Base-by-base conservation (phyloP, 2,113 vertebrate genomes). In the Todiramphus chloris region DNA sequence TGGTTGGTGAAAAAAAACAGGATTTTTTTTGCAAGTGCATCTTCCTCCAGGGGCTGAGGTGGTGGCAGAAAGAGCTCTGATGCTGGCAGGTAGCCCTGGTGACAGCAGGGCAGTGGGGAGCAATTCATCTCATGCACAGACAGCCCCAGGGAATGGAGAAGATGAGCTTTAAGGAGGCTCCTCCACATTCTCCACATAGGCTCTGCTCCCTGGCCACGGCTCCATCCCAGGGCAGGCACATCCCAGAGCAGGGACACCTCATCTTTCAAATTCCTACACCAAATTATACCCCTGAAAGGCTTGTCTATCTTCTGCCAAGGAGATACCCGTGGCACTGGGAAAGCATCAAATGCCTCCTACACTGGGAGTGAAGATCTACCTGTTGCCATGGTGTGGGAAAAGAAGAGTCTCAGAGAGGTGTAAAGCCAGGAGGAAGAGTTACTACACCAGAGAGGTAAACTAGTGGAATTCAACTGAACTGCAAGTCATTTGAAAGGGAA, bases 401-500 rank as follows among this genome's bases (percentile, higher is more conserved):
- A 59, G 35, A 53, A 64, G 82, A 24, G 2, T 31, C 46, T 28
- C 1, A 13, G 43, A 50, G 89, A 91, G 50, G 78, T 58, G 15
- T 16, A n/a, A 73, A 77, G 28, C 39, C 93, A 27, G 75, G 50
- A 62, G 90, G 72, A 87, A 51, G 27, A 6, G 63, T 43, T 44
- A 24, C 44, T 73, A 64, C 82, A 82, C 24, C 60, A 50, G 62
- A 89, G 90, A 83, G 75, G 63, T 50, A 1, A 92, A 87, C 84
- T 56, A 74, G 95, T 89, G 83, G 80, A 73, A 94, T 92, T 72
- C 78, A 69, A 90, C n/a, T 44, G 95, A 94, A 69, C 94, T 88
- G 93, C 31, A 30, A 94, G 69, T 94, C 82, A 72, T 83, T 67
- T 62, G 46, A 95, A 97, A 97, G 95, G 96, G 95, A 97, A 97